These are phyloP conservation scores for Phaethon lepturus DNA, from an alignment of 2,113 vertebrate genomes.

Conservation along the genomic window DNA sequence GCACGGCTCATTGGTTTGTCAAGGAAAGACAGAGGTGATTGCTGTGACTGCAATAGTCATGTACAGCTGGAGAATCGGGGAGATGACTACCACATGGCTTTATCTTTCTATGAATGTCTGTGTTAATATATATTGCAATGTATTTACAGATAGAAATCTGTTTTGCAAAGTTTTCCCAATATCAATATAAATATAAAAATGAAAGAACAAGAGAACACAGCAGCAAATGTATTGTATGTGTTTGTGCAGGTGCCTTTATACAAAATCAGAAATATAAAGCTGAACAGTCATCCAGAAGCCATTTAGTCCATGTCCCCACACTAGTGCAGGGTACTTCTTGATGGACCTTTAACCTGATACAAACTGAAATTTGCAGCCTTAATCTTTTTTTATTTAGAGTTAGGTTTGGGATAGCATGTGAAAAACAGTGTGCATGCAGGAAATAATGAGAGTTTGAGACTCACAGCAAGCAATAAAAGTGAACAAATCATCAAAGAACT, in stretches of 20 bases:
- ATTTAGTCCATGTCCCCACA: not conserved
- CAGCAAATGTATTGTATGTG: rapidly evolving
- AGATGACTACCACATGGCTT: not conserved
- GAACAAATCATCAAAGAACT: not conserved
- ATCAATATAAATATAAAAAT: not conserved
- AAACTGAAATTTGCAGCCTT: not conserved
- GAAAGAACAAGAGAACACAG: not conserved
- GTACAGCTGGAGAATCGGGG: not conserved
- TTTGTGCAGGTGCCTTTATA: not conserved
- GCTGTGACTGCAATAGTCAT: not conserved
- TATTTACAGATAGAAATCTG: not conserved
- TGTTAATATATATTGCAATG: not conserved
- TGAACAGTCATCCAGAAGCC: not conserved
- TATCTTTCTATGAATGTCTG: not conserved
- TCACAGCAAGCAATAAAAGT: not conserved
- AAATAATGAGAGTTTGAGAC: not conserved
- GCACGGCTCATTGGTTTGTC: not conserved
- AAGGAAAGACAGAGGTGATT: not conserved
- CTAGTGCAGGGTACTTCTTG: not conserved
- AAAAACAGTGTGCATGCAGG: not conserved
- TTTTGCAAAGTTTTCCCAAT: not conserved
- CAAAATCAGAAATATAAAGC: not conserved
- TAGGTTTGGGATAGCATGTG: not conserved
- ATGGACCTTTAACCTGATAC: not conserved
- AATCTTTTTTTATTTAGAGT: not conserved